Percentiles rank a stretch among this genome's conserved stretches.
phyloP scores from a whole-genome alignment of 23 tunicate genomes.

The Halocynthia roretzi region DNA sequence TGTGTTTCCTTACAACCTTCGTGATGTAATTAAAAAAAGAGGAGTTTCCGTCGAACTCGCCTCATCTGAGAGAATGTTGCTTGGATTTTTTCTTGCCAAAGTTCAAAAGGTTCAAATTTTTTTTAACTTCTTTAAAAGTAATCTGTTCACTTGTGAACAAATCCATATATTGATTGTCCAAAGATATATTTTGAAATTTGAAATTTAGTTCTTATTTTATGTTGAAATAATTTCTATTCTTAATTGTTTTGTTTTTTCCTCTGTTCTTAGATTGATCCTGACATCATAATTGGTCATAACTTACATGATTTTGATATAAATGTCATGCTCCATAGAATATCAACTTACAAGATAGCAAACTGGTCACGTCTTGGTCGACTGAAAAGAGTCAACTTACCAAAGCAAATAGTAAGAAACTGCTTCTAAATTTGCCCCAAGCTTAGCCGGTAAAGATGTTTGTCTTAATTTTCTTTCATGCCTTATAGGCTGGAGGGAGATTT shows the following conservation, averaged over 20 bases:
- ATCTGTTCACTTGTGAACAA: background rate
- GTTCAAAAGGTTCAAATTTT: constrained; percentile 36
- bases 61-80: constrained; percentile 62
- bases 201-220: constrained; percentile 1
- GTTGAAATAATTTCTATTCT: background rate
- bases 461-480: background rate
- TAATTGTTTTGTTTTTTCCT: background rate
- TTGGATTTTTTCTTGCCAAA: constrained; percentile 69
- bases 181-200: too few species aligned
- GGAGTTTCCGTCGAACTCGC: constrained; percentile 51
- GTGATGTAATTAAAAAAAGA: constrained; percentile 50
- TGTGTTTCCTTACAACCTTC: constrained; percentile 74
- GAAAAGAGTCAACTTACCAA: constrained; percentile 67
- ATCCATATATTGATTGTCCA: too few species aligned
- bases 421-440: background rate
- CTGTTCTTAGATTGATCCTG: constrained; percentile 72
- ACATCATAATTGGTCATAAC: constrained; percentile 88
- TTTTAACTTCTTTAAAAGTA: background rate
- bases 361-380: constrained; percentile 92
- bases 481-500: constrained; percentile 64
- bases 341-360: constrained; percentile 61
- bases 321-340: constrained; percentile 66
- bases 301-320: constrained; percentile 80
- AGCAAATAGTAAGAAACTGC: constrained; percentile 24
- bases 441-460: background rate